Percentiles rank a stretch among this genome's conserved stretches.
Conservation (phyloP, 1,140 invertebrate species). For the Drosophila pectinifera region DNA sequence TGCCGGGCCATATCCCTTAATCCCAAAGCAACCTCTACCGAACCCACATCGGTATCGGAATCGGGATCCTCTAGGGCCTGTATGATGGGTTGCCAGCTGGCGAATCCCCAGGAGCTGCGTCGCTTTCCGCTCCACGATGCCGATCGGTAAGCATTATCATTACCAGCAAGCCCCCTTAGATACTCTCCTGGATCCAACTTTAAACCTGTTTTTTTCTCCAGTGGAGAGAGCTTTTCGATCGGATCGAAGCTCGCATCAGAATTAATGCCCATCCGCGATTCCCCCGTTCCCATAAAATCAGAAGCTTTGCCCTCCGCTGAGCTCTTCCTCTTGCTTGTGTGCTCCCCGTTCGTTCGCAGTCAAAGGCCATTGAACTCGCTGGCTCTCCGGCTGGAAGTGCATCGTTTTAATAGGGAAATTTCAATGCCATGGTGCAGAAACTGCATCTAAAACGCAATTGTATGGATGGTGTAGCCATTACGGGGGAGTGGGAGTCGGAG, state of each 20-base stretch:
- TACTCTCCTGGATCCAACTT: conserved; percentile 17
- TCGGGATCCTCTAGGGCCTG: conserved; percentile 45
- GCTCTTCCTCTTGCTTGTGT: conserved; percentile 9
- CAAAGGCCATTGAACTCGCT: conserved; percentile 68
- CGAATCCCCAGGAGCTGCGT: conserved; percentile 51
- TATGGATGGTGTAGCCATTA: conserved; percentile 40
- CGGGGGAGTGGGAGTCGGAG: conserved; percentile 29
- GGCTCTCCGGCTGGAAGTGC: conserved; percentile 46
- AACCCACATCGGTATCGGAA: neutral
- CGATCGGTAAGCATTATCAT: conserved; percentile 51
- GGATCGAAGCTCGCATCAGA: conserved; percentile 47
- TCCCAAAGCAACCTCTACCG: conserved; percentile 24
- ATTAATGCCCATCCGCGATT: conserved; percentile 35
- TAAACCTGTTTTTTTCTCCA: conserved; percentile 61
- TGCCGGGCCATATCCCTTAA: conserved; percentile 64
- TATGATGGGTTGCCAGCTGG: conserved; percentile 59
- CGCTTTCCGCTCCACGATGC: conserved; percentile 69
- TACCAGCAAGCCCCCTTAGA: neutral
- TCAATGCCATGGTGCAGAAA: conserved; percentile 72
- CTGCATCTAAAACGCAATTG: conserved; percentile 52
- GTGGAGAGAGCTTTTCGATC: conserved; percentile 47
- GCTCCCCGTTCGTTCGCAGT: conserved; percentile 20
- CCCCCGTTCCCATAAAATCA: conserved; percentile 3
- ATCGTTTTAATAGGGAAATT: conserved; percentile 70
- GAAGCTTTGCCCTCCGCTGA: conserved; percentile 56